A percentile compares a stretch with the other conserved stretches of the same genome.
These are phyloP conservation scores for Hecatera dysodea DNA, from an alignment of 2,888 invertebrate species.

Conservation along the genomic window DNA sequence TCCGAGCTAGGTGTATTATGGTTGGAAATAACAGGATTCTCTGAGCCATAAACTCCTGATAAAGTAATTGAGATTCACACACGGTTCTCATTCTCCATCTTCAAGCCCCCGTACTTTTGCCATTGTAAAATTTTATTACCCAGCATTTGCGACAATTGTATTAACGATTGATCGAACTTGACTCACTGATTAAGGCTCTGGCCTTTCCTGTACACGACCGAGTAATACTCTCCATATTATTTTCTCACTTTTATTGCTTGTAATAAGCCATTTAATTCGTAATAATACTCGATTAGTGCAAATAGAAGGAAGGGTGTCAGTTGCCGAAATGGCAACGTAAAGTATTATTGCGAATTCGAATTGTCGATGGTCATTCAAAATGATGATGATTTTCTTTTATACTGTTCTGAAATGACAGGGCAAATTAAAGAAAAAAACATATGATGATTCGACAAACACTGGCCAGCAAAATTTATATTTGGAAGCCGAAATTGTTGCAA, in stretches of 20 bases:
- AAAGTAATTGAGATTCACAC: conserved; percentile 50
- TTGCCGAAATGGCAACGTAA: conserved; percentile 42
- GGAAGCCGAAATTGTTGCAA: conserved; percentile 10
- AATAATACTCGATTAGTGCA: conserved; percentile 59
- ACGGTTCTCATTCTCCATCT: conserved; percentile 14
- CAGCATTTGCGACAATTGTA: conserved; percentile 81
- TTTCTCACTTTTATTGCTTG: conserved; percentile 74
- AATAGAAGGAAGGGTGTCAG: conserved; percentile 50
- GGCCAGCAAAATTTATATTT: conserved; percentile 6
- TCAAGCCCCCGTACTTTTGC: conserved; percentile 52
- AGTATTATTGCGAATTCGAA: conserved; percentile 31
- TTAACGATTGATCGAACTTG: conserved; percentile 72
- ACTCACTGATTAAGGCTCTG: conserved; percentile 72
- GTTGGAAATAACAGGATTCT: conserved; percentile 38
- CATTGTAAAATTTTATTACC: conserved; percentile 87
- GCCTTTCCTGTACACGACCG: conserved; percentile 70
- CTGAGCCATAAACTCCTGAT: conserved; percentile 37
- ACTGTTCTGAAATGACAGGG: conserved; percentile 22
- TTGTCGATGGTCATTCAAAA: conserved; percentile 33
- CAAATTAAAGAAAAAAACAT: not conserved
- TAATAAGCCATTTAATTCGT: conserved; percentile 74
- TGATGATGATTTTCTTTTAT: conserved; percentile 40
- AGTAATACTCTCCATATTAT: conserved; percentile 71
- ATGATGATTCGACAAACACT: not conserved
- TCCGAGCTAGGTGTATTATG: not conserved